Conservation (phyloP, 2,888 invertebrate genomes). For the Chrysolina haemoptera region DNA sequence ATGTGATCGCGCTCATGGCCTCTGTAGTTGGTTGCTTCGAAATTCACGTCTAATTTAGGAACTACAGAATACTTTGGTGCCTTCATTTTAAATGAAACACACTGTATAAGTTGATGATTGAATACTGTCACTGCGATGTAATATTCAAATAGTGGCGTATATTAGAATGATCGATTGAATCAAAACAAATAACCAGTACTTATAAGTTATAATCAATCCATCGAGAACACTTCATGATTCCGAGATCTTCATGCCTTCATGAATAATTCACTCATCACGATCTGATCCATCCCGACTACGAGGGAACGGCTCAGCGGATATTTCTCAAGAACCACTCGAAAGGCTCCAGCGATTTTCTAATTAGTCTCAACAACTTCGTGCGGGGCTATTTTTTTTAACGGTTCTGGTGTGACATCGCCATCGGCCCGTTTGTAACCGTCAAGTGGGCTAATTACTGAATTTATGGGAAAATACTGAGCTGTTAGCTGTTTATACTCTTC, state of each 20-base stretch:
- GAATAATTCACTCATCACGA: conserved; percentile 25
- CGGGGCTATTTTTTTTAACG: conserved; percentile 10
- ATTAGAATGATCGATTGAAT: not conserved
- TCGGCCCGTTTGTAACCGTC: conserved; percentile 17
- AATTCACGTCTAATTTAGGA: no score
- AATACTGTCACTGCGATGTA: no score
- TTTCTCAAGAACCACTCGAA: conserved; percentile 31
- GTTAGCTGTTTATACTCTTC: not conserved
- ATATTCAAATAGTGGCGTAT: no score
- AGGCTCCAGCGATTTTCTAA: conserved; percentile 29
- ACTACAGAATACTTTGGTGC: no score
- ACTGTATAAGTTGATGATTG: no score
- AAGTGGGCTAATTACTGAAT: conserved; percentile 12
- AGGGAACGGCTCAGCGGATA: conserved; percentile 27
- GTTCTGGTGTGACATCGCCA: conserved; percentile 17
- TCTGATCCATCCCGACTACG: conserved; percentile 32
- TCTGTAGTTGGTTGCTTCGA: no score
- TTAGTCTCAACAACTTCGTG: conserved; percentile 20
- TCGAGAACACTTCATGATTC: not conserved
- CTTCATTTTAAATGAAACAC: no score
- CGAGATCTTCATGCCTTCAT: conserved; percentile 4
- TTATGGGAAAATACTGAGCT: conserved; percentile 12
- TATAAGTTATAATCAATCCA: not conserved
- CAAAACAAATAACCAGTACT: not conserved
- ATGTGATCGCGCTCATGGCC: no score